Conservation (phyloP, 1,140 invertebrate genomes). For the Sogatella furcifera region DNA sequence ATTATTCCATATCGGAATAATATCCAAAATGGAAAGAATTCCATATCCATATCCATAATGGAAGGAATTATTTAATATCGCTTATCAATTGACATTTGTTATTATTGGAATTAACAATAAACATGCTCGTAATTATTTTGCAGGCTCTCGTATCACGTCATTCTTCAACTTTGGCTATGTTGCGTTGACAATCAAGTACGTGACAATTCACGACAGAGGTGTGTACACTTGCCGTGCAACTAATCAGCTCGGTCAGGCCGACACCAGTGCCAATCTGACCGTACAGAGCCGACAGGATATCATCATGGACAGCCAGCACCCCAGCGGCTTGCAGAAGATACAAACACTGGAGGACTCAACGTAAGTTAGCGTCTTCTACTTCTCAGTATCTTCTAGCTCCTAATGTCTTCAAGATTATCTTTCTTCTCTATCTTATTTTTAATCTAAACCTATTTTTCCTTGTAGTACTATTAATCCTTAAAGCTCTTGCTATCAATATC, state of each 20-base stretch:
- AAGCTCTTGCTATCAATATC: no score
- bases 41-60: no score
- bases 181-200: conserved; percentile 88
- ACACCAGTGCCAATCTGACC: conserved; percentile 76
- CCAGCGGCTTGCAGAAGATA: conserved; percentile 77
- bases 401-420: no score
- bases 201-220: conserved; percentile 82
- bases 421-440: no score
- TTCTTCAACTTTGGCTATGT: conserved; percentile 97
- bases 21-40: no score
- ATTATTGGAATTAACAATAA: no score
- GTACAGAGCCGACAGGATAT: conserved; percentile 79
- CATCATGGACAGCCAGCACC: conserved; percentile 73
- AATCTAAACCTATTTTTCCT: no score
- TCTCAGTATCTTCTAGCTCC: no score
- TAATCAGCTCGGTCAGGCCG: conserved; percentile 78
- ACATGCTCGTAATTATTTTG: conserved; percentile 21
- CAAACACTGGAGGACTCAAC: conserved; percentile 77
- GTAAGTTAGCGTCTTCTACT: conserved; percentile 16
- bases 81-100: no score
- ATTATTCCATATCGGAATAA: no score
- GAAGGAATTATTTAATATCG: no score
- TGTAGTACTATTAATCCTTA: no score
- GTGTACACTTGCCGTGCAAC: conserved; percentile 82
- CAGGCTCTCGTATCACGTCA: conserved; percentile 78